Evolutionary conservation across 2,797 vertebrate species (phyloP), one percentile per base, ranked within the genome.

Genomic region (Halcyon chelicuti): DNA sequence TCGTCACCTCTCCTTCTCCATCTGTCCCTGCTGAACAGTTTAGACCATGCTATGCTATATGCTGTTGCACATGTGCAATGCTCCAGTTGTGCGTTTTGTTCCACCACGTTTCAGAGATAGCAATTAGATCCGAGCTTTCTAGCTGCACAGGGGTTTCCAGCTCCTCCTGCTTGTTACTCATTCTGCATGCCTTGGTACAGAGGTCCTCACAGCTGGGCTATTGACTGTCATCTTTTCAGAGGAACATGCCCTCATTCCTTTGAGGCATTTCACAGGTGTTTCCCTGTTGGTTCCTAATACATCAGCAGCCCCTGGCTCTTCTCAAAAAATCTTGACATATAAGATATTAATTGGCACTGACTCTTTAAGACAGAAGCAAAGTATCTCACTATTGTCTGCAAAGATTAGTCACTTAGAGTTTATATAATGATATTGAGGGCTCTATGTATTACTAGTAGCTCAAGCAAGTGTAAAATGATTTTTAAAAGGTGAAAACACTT

Each of bases 41-140:
- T 37, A 12, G 49, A 42, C 40, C 14, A 23, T 60, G 29, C 52
- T 31, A 31, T 31, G 16, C 52, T 51, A 16, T 9, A 51, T 16
- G 25, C 49, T 54, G 20, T 19, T 31, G 31, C 31, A 55, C 0
- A 1, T 2, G 15, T 61, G 21, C 25, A 39, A 21, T 0, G 1
- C 28, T 61, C 18, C 35, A 47, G 18, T 39, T 11, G 18, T 35
- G 21, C 12, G 4, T 14, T 37, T 47, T 52, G 19, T 67, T 26
- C 12, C 28, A 54, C 37, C 19, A 47, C 19, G 17, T 54, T 86
- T 52, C 61, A 58, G 16, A 37, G 39, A 49, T 2, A 42, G 11
- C 0, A 0, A 29, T 57, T 47, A 26, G 14, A 31, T 73, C 11
- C 37, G 46, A 21, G 15, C 1, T 7, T 68, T 73, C 31, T 28